These are phyloP conservation scores for Eueides isabella DNA, from an alignment of 1,140 invertebrate species.

Conservation along the genomic window DNA sequence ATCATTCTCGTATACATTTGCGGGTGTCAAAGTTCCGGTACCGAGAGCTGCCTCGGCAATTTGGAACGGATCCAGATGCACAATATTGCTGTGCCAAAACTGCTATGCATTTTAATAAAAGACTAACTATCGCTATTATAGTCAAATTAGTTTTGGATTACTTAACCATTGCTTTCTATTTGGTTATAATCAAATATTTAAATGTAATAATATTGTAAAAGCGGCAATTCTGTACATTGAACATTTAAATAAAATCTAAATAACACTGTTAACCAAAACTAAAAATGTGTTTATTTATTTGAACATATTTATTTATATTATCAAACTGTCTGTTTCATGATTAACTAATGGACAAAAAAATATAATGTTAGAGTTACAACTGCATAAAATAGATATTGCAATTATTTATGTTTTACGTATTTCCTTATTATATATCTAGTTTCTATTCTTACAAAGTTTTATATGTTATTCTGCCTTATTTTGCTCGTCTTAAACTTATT, in stretches of 20 bases:
- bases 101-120: conserved; percentile 1
- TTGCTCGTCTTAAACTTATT: background rate
- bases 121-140: conserved; percentile 3
- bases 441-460: too few species aligned
- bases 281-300: too few species aligned
- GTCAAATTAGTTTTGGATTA: conserved; percentile 12
- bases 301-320: too few species aligned
- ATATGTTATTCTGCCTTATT: too few species aligned
- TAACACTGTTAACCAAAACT: too few species aligned
- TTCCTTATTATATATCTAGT: too few species aligned
- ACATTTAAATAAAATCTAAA: too few species aligned
- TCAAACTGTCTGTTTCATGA: too few species aligned
- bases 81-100: background rate
- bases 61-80: conserved; percentile 10
- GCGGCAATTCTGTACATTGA: background rate
- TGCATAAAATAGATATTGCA: too few species aligned
- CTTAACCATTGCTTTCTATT: background rate
- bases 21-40: conserved; percentile 2
- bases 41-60: conserved; percentile 2
- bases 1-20: conserved; percentile 10
- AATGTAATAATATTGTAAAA: background rate
- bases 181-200: background rate
- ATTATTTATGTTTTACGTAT: too few species aligned
- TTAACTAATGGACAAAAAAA: too few species aligned
- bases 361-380: too few species aligned